A percentile compares a stretch with the other conserved stretches of the same genome.
These are phyloP conservation scores for Opisthograptis luteolata DNA, from an alignment of 2,888 invertebrate species.

Conservation along the genomic window DNA sequence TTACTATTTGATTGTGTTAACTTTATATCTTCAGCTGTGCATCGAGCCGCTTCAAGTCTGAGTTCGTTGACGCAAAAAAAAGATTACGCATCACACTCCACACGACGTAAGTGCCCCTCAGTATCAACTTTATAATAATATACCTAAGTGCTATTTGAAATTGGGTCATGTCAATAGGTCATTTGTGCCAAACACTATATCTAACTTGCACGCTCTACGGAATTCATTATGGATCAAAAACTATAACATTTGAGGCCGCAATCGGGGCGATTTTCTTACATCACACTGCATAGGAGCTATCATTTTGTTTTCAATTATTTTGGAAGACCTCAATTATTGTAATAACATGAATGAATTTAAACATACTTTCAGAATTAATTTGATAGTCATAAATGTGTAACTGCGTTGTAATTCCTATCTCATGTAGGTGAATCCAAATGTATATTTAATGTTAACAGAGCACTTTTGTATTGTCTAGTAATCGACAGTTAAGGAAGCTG, in stretches of 20 bases:
- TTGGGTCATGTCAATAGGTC: slow-evolving; percentile 36
- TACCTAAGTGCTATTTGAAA: slow-evolving; percentile 21
- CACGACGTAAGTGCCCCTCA: slow-evolving; percentile 57
- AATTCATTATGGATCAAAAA: slow-evolving; percentile 13
- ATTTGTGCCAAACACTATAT: slow-evolving; percentile 24
- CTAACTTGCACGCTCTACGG: slow-evolving; percentile 14
- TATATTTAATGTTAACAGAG: no score
- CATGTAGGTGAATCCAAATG: no score
- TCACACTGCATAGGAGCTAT: slow-evolving; percentile 1
- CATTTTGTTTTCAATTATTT: not conserved
- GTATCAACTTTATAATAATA: slow-evolving; percentile 17
- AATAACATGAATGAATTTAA: not conserved
- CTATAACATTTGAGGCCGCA: not conserved
- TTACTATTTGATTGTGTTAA: not conserved
- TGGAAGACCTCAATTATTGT: not conserved
- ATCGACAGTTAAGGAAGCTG: no score
- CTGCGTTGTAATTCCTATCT: not conserved
- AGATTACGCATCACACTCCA: slow-evolving; percentile 53
- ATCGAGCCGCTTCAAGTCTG: slow-evolving; percentile 67
- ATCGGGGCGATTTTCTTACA: slow-evolving; percentile 7
- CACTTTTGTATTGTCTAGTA: no score
- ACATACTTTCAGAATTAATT: not conserved
- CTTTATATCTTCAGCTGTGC: slow-evolving; percentile 58
- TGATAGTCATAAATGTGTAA: not conserved
- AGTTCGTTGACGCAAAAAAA: slow-evolving; percentile 65